Evolutionary conservation across 2,888 invertebrate species (phyloP), one percentile per base, ranked within the genome.

Genomic region (Ennomos erosarius): DNA sequence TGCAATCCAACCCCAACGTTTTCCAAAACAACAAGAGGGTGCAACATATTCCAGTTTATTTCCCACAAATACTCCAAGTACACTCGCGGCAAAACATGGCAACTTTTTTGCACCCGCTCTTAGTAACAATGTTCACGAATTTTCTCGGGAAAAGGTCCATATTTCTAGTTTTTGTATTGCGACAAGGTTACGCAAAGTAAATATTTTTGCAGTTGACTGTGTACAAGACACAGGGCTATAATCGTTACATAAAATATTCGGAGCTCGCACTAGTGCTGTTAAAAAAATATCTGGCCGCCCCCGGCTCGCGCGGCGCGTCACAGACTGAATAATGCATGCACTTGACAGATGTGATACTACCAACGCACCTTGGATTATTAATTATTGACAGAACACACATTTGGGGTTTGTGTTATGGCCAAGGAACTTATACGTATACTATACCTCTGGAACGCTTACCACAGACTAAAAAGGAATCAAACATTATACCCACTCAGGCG

Each of bases 191-290:
- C 9, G 9, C 12, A 11, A 1, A 0, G 44, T 11, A 44, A 49
- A 36, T 50, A 56, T 59, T 56, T 26, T 47, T 49, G 56, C 52
- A 50, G 55, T 47, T 47, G 35, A 26, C 44, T 36, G 9, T 36
- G 11, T 13, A 35, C 26, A 42, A 59, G 53, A 50, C 57, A 51
- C 54, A 45, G 49, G 42, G 56, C 65, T 50, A 65, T 69, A 69
- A 67, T 66, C 63, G 69, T 63, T 60, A 59, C 67, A 67, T 69
- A 67, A 69, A 69, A 67, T 69, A 69, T 67, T 69, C 61, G 56
- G 45, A 10, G 46, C 59, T 55, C 55, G 53, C 60, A 56, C 50
- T 43, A 48, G 48, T 10, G 48, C 34, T 44, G 55, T 59, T 56
- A 62, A 64, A 64, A 62, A 64, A 67, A 43, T 59, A 48, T 62